Conservation (phyloP, 2,888 invertebrate species). For the Ochropleura plecta region DNA sequence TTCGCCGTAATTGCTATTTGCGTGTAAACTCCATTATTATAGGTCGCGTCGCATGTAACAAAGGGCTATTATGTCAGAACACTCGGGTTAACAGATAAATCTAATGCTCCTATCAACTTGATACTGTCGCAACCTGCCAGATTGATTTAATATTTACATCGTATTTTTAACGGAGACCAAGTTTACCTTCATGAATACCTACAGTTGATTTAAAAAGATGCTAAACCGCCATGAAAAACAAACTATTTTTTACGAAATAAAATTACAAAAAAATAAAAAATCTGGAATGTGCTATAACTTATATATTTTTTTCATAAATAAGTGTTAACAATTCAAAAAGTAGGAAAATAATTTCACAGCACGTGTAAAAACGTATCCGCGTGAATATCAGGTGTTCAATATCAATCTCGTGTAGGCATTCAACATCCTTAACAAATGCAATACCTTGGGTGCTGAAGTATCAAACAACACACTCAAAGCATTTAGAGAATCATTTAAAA, state of each 20-base stretch:
- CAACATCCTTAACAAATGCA: constrained; percentile 36
- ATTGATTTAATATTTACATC: constrained; percentile 53
- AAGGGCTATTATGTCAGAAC: constrained; percentile 71
- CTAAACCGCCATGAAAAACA: not conserved
- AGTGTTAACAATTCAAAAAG: constrained; percentile 70
- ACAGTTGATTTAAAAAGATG: not conserved
- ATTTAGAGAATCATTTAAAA: constrained; percentile 36
- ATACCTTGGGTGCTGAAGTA: constrained; percentile 50
- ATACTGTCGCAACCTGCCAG: constrained; percentile 60
- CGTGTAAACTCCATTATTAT: constrained; percentile 79
- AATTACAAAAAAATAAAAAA: constrained; percentile 11
- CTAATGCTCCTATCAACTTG: constrained; percentile 60
- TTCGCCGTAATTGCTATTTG: constrained; percentile 78
- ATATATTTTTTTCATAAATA: constrained; percentile 69
- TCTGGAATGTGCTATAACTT: constrained; percentile 68
- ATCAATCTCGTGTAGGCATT: constrained; percentile 43
- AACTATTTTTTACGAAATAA: not conserved
- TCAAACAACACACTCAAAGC: constrained; percentile 51
- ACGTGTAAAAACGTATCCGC: constrained; percentile 53
- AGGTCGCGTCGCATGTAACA: constrained; percentile 70
- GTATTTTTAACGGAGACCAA: constrained; percentile 37
- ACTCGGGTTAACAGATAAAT: constrained; percentile 59
- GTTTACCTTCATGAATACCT: not conserved
- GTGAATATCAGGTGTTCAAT: constrained; percentile 61
- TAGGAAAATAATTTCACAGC: constrained; percentile 65